Conservation (phyloP, 92 coral and sea anemone genomes). For the Bergia sp. region DNA sequence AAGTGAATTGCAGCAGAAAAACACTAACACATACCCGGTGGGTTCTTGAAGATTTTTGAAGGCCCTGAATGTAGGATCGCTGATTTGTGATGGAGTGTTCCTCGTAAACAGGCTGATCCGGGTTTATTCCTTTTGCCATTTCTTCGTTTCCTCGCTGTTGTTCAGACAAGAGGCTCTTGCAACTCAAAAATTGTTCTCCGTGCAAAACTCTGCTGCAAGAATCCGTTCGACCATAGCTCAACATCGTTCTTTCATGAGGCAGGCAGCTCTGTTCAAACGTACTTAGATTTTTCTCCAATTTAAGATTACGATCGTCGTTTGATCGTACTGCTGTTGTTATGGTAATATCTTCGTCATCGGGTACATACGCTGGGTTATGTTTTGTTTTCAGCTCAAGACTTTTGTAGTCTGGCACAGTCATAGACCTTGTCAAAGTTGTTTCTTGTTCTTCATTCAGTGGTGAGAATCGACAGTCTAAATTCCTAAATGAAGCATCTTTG, state of each 20-base stretch:
- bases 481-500: neutral
- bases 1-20: neutral
- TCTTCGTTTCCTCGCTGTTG: neutral
- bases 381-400: neutral
- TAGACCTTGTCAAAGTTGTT: constrained; percentile 14
- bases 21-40: constrained; percentile 22
- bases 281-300: neutral
- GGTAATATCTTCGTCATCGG: constrained; percentile 8
- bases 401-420: constrained; percentile 24
- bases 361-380: constrained; percentile 26
- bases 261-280: neutral
- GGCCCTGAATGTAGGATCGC: neutral
- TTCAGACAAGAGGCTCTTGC: neutral
- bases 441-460: neutral
- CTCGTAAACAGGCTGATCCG: neutral
- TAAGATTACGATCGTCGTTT: neutral
- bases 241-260: neutral
- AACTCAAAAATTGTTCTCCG: neutral
- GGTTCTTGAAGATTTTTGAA: neutral
- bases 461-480: neutral
- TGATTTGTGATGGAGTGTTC: neutral
- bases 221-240: neutral
- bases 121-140: neutral
- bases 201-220: neutral
- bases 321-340: neutral